A percentile compares a stretch with the other conserved stretches of the same genome.
Evolutionary conservation across 2,113 vertebrate genomes (phyloP).

Genomic region (Garra rufa): DNA sequence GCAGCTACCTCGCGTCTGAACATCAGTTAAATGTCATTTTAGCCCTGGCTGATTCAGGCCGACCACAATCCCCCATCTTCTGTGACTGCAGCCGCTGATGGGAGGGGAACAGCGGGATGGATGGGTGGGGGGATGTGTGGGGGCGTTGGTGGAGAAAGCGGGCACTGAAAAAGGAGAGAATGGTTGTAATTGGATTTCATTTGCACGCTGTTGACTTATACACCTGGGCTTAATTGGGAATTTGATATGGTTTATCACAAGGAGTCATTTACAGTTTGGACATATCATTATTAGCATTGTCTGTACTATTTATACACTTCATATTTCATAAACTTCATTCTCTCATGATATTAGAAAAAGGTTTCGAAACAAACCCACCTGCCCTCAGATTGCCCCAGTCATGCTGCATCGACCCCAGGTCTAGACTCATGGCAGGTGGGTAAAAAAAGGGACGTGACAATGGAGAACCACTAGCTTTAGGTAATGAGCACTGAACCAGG

Average conservation of each 20-base stretch:
- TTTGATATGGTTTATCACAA: slow-evolving; percentile 82
- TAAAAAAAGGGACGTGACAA: not conserved
- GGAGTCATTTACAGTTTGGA: slow-evolving; percentile 76
- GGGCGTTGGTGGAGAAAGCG: slow-evolving; percentile 8
- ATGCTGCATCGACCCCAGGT: not conserved
- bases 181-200: slow-evolving; percentile 80
- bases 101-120: slow-evolving; percentile 57
- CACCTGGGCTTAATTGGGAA: slow-evolving; percentile 81
- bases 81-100: slow-evolving; percentile 58
- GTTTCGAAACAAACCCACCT: not conserved
- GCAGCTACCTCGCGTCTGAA: slow-evolving; percentile 84
- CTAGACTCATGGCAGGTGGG: not conserved
- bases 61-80: slow-evolving; percentile 77
- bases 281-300: slow-evolving; percentile 65
- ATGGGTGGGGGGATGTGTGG: slow-evolving; percentile 34
- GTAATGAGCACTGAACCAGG: not conserved
- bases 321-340: slow-evolving; percentile 48
- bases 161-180: slow-evolving; percentile 60
- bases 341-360: not conserved
- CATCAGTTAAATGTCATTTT: slow-evolving; percentile 88
- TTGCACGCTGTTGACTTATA: slow-evolving; percentile 80
- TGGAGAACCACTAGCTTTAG: not conserved
- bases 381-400: slow-evolving; percentile 23
- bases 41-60: slow-evolving; percentile 83
- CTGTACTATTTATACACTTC: slow-evolving; percentile 68